Conservation (phyloP, 2,888 invertebrate genomes). For the Philereme vetulata region DNA sequence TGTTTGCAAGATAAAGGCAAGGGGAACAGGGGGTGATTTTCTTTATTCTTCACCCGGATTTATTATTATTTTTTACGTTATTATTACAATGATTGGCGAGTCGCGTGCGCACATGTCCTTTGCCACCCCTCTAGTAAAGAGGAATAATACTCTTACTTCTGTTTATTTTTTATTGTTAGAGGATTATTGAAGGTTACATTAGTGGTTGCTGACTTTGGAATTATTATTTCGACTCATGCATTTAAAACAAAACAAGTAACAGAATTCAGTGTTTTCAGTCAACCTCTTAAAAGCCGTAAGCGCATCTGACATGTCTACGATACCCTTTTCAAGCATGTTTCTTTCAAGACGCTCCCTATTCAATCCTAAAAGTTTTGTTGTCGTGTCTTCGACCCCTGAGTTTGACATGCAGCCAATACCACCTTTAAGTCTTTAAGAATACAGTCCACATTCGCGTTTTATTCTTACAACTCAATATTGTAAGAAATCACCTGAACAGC, state of each 20-base stretch:
- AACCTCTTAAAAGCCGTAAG: background rate
- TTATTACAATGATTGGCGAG: slow-evolving; percentile 80
- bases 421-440: background rate
- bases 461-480: slow-evolving; percentile 26
- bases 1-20: slow-evolving; percentile 83
- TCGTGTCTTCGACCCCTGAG: slow-evolving; percentile 12
- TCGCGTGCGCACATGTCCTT: slow-evolving; percentile 82
- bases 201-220: slow-evolving; percentile 53
- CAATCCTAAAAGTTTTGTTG: slow-evolving; percentile 22
- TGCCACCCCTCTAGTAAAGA: slow-evolving; percentile 62
- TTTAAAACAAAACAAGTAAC: slow-evolving; percentile 6
- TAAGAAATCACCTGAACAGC: slow-evolving; percentile 59
- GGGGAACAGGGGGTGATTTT: slow-evolving; percentile 80
- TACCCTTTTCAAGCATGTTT: slow-evolving; percentile 12
- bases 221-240: slow-evolving; percentile 48
- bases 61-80: slow-evolving; percentile 84
- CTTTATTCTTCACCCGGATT: slow-evolving; percentile 83
- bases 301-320: slow-evolving; percentile 1
- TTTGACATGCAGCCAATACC: background rate
- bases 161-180: slow-evolving; percentile 69
- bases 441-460: slow-evolving; percentile 17
- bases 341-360: slow-evolving; percentile 18
- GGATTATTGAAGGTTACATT: slow-evolving; percentile 77
- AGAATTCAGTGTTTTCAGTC: background rate
- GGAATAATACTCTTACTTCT: slow-evolving; percentile 75